These are phyloP conservation scores for Oryzias celebensis DNA, from an alignment of 2,113 vertebrate genomes.

Conservation along the genomic window DNA sequence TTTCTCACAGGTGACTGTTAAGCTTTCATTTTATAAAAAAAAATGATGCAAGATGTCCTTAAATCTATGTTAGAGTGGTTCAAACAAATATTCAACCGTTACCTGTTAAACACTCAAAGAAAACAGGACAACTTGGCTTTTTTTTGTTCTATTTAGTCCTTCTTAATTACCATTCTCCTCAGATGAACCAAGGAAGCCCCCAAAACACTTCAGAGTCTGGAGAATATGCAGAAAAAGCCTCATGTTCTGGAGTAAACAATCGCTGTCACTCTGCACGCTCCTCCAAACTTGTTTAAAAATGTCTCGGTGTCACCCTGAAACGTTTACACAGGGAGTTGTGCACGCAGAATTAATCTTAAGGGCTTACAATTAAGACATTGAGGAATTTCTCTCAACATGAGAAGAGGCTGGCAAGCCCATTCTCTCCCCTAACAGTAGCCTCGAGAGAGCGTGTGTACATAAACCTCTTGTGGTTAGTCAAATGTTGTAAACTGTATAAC, in stretches of 20 bases:
- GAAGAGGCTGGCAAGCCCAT: slow-evolving; percentile 59
- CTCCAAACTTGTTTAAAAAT: slow-evolving; percentile 66
- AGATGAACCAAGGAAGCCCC: slow-evolving; percentile 1
- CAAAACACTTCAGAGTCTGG: slow-evolving; percentile 14
- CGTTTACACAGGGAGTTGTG: slow-evolving; percentile 60
- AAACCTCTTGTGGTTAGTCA: slow-evolving; percentile 74
- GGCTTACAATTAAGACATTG: slow-evolving; percentile 69
- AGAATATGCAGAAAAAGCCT: slow-evolving; percentile 13
- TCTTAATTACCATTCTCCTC: background rate
- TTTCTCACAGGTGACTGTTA: too few relatives aligned
- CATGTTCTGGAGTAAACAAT: slow-evolving; percentile 61
- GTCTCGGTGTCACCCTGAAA: slow-evolving; percentile 53
- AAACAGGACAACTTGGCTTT: background rate
- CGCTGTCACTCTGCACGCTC: slow-evolving; percentile 51
- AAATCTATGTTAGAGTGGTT: too few relatives aligned
- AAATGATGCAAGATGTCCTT: too few relatives aligned
- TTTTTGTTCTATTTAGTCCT: background rate
- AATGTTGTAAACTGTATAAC: slow-evolving; percentile 81
- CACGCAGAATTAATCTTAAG: slow-evolving; percentile 63
- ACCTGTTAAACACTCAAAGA: background rate
- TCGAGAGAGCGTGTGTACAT: slow-evolving; percentile 66
- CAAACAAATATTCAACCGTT: too few relatives aligned
- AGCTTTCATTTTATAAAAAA: too few relatives aligned
- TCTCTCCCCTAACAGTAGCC: slow-evolving; percentile 68
- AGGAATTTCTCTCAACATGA: slow-evolving; percentile 63